These are phyloP conservation scores for Cremastinae sp. DNA, from an alignment of 2,888 invertebrate genomes.

Conservation along the genomic window DNA sequence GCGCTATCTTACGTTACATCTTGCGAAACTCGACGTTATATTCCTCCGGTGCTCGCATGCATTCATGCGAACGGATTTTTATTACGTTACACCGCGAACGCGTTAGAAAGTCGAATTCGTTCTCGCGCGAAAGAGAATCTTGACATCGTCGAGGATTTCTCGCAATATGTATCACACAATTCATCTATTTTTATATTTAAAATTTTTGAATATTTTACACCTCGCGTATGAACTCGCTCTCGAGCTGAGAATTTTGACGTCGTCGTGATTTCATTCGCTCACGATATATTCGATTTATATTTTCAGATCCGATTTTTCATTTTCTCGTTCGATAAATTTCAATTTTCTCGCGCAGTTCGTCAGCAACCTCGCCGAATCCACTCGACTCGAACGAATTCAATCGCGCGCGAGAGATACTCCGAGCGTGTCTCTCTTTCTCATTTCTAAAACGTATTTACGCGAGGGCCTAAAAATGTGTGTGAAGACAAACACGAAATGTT, in stretches of 20 bases:
- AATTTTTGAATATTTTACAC: conserved; percentile 20
- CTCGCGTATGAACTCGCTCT: no score
- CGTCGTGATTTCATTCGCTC: no score
- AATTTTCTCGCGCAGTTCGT: conserved; percentile 41
- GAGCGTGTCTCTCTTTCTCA: conserved; percentile 45
- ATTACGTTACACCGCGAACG: conserved; percentile 38
- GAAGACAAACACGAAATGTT: conserved; percentile 28
- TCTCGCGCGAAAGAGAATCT: conserved; percentile 51
- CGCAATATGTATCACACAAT: conserved; percentile 41
- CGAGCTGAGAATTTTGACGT: no score
- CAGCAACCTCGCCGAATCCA: conserved; percentile 51
- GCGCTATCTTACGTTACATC: conserved; percentile 40
- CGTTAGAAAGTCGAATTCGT: conserved; percentile 61
- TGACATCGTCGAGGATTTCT: conserved; percentile 29
- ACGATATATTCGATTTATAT: no score
- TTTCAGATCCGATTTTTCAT: no score
- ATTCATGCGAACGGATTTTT: conserved; percentile 44
- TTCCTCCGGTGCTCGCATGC: conserved; percentile 32
- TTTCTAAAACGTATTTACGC: conserved; percentile 28
- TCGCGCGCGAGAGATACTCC: conserved; percentile 48
- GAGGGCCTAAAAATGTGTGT: neutral
- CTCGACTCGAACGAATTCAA: conserved; percentile 58
- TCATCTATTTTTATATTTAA: conserved; percentile 1
- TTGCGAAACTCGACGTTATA: conserved; percentile 48
- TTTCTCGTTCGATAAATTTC: conserved; percentile 18